A percentile compares a stretch with the other conserved stretches of the same genome.
These are phyloP conservation scores for Pholis gunnellus DNA, from an alignment of 2,113 vertebrate species.

Conservation along the genomic window DNA sequence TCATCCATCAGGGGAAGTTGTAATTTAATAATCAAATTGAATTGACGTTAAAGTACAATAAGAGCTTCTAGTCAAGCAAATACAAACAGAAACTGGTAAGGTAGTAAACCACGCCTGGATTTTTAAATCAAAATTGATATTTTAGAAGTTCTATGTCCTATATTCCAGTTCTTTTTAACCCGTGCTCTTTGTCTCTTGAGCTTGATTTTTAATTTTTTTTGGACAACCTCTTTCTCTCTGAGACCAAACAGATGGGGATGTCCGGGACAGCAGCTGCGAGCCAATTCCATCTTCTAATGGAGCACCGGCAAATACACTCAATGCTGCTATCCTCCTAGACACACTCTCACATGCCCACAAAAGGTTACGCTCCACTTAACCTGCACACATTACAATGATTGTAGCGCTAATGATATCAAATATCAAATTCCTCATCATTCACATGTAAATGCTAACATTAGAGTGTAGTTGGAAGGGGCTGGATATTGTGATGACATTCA, in stretches of 20 bases:
- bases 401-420: constrained; percentile 40
- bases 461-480: background rate
- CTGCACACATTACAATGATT: constrained; percentile 43
- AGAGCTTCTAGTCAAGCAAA: background rate
- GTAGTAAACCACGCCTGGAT: background rate
- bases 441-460: background rate
- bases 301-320: constrained; percentile 42
- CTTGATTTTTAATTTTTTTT: background rate
- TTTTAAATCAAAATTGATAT: constrained; percentile 26
- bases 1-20: constrained; percentile 33
- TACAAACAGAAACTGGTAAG: background rate
- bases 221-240: constrained; percentile 24
- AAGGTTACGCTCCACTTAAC: constrained; percentile 53
- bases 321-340: constrained; percentile 21
- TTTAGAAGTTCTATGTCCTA: background rate
- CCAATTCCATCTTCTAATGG: constrained; percentile 61
- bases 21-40: constrained; percentile 36
- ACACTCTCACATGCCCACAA: constrained; percentile 18
- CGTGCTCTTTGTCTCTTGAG: background rate
- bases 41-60: background rate
- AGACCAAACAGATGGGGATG: constrained; percentile 65
- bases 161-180: background rate
- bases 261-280: constrained; percentile 52
- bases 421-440: constrained; percentile 14
- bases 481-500: background rate